Evolutionary conservation across 2,888 invertebrate species (phyloP).

Genomic region (Dilophus febrilis): DNA sequence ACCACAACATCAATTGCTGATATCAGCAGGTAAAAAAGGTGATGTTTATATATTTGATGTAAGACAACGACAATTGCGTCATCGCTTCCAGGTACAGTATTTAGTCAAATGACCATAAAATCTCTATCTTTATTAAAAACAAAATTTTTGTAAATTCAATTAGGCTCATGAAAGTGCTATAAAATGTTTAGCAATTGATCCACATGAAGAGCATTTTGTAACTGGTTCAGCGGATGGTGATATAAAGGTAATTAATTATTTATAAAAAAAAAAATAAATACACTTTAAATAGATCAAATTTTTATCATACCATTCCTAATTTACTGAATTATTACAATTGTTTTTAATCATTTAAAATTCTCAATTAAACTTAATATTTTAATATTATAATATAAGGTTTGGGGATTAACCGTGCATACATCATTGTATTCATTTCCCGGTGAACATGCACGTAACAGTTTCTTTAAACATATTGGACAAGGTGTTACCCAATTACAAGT

Average conservation of each 20-base stretch:
- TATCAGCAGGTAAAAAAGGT: conserved; percentile 94
- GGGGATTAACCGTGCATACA: conserved; percentile 79
- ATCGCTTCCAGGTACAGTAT: conserved; percentile 47
- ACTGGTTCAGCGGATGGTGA: conserved; percentile 89
- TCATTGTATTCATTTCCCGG: conserved; percentile 75
- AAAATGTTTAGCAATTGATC: conserved; percentile 87
- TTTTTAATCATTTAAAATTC: conserved; percentile 2
- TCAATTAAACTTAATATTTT: conserved; percentile 5
- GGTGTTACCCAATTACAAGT: conserved; percentile 92
- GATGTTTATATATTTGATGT: conserved; percentile 94
- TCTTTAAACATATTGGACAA: conserved; percentile 94
- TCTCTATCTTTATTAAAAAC: neutral
- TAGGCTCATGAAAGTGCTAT: conserved; percentile 86
- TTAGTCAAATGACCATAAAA: no score
- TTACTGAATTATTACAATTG: no score
- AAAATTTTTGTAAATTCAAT: neutral
- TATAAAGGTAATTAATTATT: conserved; percentile 48
- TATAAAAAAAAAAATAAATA: neutral
- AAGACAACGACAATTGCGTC: conserved; percentile 69
- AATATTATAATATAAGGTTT: no score
- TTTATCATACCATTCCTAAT: no score
- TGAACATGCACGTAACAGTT: conserved; percentile 89
- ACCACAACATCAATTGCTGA: conserved; percentile 81
- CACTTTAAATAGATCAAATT: neutral
- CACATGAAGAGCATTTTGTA: conserved; percentile 89